Conservation (phyloP, 2,888 invertebrate species). For the Leptopterna dolabrata region DNA sequence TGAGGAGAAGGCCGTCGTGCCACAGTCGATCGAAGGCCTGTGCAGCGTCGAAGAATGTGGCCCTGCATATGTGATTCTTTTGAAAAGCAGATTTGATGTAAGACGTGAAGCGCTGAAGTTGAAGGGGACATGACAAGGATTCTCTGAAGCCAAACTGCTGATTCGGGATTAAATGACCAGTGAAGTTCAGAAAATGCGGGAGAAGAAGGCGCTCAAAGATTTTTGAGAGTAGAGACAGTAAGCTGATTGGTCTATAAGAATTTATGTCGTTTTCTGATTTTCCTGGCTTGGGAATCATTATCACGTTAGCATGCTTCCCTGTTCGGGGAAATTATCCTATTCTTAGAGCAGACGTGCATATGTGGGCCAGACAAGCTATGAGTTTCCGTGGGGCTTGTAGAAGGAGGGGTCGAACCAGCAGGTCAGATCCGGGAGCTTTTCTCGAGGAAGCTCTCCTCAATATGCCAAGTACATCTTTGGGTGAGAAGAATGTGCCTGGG, state of each 20-base stretch:
- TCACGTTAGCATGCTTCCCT: neutral
- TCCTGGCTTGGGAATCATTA: neutral
- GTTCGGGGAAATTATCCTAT: neutral
- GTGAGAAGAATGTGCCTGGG: neutral
- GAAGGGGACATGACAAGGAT: too few species aligned
- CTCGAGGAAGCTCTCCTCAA: too few species aligned
- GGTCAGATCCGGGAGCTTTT: too few species aligned
- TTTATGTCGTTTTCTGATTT: neutral
- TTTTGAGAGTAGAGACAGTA: neutral
- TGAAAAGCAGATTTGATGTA: neutral
- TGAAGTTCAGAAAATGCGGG: neutral
- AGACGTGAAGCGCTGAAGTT: neutral
- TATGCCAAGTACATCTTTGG: neutral
- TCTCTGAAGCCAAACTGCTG: neutral
- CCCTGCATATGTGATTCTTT: too few species aligned
- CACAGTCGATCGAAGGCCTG: neutral
- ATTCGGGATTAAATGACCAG: neutral
- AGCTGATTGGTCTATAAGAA: neutral
- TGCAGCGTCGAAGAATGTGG: too few species aligned
- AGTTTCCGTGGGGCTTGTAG: too few species aligned
- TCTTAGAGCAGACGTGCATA: too few species aligned
- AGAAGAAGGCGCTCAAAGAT: neutral
- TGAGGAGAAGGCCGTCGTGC: neutral
- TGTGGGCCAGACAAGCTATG: too few species aligned
- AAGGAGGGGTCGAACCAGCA: too few species aligned